Conservation (phyloP, 2,113 vertebrate genomes). For the Psittacus erithacus region DNA sequence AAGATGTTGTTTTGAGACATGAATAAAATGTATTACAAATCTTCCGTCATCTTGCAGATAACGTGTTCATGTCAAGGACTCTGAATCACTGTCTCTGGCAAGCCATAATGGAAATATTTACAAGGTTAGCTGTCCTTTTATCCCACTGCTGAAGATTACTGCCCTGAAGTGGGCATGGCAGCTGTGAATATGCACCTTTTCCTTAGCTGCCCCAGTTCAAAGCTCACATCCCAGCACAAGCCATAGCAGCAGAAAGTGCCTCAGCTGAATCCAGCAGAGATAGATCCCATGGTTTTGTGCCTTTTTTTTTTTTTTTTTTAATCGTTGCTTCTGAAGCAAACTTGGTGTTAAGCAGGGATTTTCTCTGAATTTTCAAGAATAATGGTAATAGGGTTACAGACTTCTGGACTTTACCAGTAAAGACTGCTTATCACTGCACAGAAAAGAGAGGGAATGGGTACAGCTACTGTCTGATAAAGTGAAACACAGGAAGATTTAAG, state of each 20-base stretch:
- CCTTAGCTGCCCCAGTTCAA: not conserved
- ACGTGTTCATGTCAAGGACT: not conserved
- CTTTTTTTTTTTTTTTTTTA: not conserved
- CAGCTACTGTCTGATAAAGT: not conserved
- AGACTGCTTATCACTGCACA: not conserved
- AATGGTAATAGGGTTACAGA: not conserved
- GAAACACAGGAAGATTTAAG: not conserved
- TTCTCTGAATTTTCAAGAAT: not conserved
- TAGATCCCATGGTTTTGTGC: not conserved
- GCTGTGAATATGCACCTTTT: not conserved
- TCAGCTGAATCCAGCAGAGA: not conserved
- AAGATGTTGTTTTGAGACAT: not conserved
- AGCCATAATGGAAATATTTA: constrained; percentile 25
- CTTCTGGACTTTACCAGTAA: not conserved
- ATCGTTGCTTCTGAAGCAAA: not conserved
- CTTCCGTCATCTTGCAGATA: constrained; percentile 12
- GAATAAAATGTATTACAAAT: constrained; percentile 22
- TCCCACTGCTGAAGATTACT: not conserved
- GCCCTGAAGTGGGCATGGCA: not conserved
- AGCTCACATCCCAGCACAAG: not conserved
- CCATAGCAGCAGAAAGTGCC: not conserved
- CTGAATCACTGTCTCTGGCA: not conserved
- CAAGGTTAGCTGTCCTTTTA: constrained; percentile 29
- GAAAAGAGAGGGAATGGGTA: not conserved
- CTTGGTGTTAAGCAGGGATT: not conserved